Conservation (phyloP, 2,888 invertebrate species). For the Megastigmus dorsalis region DNA sequence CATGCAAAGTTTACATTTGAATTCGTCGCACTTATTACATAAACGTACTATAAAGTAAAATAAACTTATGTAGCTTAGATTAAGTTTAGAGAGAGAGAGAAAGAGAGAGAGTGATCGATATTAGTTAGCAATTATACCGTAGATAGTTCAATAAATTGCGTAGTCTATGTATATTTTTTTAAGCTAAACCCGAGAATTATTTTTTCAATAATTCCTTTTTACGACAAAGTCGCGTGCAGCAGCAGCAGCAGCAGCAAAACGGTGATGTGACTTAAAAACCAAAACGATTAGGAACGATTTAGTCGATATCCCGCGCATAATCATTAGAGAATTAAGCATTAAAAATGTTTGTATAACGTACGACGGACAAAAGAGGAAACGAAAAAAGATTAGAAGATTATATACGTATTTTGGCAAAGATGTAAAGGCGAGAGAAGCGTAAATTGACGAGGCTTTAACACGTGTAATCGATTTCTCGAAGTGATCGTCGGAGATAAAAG, state of each 20-base stretch:
- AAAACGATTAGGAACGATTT: slow-evolving; percentile 6
- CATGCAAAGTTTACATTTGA: too few relatives aligned
- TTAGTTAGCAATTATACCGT: slow-evolving; percentile 40
- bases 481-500: slow-evolving; percentile 12
- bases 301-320: slow-evolving; percentile 6
- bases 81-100: slow-evolving; percentile 37
- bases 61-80: slow-evolving; percentile 30
- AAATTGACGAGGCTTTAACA: too few relatives aligned
- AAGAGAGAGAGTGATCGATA: too few relatives aligned
- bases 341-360: slow-evolving; percentile 2
- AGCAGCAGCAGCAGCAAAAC: too few relatives aligned
- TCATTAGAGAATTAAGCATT: neutral
- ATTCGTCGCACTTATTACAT: too few relatives aligned
- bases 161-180: slow-evolving; percentile 40
- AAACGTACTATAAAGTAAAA: too few relatives aligned
- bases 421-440: neutral
- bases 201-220: slow-evolving; percentile 31
- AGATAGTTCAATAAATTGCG: slow-evolving; percentile 37
- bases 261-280: slow-evolving; percentile 7
- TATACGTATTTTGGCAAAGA: slow-evolving; percentile 12
- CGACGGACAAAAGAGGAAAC: slow-evolving; percentile 4
- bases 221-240: slow-evolving; percentile 11
- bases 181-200: slow-evolving; percentile 35
- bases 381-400: too few relatives aligned
- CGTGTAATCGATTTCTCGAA: slow-evolving; percentile 44